These are phyloP conservation scores for Lepidotrigona ventralis DNA, from an alignment of 1,140 invertebrate genomes.

Conservation along the genomic window DNA sequence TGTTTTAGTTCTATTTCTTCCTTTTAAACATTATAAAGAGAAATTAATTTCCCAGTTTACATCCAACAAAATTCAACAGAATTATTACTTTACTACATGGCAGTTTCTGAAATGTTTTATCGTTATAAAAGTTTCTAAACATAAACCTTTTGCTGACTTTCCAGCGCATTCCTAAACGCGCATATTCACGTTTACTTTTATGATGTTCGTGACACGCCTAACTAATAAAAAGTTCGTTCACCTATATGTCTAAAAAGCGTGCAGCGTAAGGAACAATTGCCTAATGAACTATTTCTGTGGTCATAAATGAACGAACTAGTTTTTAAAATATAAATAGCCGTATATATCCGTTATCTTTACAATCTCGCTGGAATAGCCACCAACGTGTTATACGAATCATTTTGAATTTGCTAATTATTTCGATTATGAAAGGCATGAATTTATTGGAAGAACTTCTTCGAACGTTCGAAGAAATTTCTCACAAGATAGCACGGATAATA, in stretches of 20 bases:
- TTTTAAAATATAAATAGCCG: background rate
- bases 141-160: no score
- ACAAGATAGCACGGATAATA: background rate
- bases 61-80: no score
- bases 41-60: no score
- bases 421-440: background rate
- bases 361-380: background rate
- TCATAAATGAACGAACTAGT: background rate
- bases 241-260: background rate
- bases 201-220: background rate
- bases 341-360: background rate
- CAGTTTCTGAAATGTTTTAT: no score
- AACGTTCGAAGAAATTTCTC: background rate
- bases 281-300: background rate
- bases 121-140: no score
- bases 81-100: no score
- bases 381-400: no score
- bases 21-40: no score
- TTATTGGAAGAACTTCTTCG: background rate
- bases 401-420: background rate
- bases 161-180: background rate
- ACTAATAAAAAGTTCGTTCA: slow-evolving; percentile 2
- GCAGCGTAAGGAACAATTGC: background rate
- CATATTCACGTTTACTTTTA: background rate
- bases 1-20: no score